A percentile compares a stretch with the other conserved stretches of the same genome.
These are phyloP conservation scores for Sterrhoptilus dennistouni DNA, from an alignment of 2,113 vertebrate species.

Conservation along the genomic window DNA sequence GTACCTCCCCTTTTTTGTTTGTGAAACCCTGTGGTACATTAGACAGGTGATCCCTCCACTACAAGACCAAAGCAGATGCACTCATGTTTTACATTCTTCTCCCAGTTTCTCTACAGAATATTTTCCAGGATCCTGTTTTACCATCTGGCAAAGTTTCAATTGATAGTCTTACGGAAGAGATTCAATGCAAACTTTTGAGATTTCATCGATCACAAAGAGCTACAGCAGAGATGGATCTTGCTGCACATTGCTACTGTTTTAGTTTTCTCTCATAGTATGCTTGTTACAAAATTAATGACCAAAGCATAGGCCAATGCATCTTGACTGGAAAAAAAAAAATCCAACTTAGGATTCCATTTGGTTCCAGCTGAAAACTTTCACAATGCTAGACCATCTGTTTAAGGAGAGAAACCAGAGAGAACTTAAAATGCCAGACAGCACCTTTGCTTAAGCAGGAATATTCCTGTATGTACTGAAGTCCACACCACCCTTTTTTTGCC, in stretches of 20 bases:
- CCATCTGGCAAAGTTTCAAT: not conserved
- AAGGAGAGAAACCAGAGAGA: slow-evolving; percentile 2
- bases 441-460: not conserved
- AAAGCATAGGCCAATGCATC: not conserved
- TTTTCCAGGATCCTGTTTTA: not conserved
- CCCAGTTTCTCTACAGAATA: not conserved
- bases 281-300: not conserved
- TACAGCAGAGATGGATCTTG: not conserved
- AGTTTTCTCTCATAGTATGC: not conserved
- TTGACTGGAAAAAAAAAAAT: not conserved
- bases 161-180: not conserved
- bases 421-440: not conserved
- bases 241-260: not conserved
- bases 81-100: not conserved
- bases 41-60: not conserved
- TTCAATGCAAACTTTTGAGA: not conserved
- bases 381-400: not conserved
- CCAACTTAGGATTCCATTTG: not conserved
- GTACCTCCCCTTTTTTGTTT: not conserved
- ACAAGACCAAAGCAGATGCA: slow-evolving; percentile 16
- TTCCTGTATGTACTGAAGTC: not conserved
- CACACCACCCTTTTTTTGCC: not conserved
- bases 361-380: slow-evolving; percentile 1
- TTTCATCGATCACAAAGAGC: not conserved
- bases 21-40: not conserved